Base-by-base conservation (phyloP, 2,113 vertebrate species). In the Caloenas nicobarica region DNA sequence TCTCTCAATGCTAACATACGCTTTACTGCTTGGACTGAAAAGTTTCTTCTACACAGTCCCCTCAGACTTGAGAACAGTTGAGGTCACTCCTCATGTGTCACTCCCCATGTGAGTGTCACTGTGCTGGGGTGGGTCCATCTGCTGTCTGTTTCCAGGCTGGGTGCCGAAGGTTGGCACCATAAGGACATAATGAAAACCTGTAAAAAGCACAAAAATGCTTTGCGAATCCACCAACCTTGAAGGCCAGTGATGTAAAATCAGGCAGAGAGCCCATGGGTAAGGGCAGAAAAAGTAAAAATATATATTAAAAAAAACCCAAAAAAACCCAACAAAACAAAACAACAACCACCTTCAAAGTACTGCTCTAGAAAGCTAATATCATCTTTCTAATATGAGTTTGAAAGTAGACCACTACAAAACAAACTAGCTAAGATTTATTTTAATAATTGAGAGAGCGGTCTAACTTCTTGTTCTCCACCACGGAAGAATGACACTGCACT, bases 1-100 rank as follows among this genome's bases (percentile, higher is more conserved):
- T 23, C 5, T 60, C 18, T 66, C 48, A 42, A 1, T 51, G 46
- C 28, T 68, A 73, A 44, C 0, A 0, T 10, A 19, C 7, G 13
- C 10, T 85, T 70, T 78, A 22, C 23, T 62, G 6, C 28, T 38
- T 51, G 33, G 36, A 25, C 2, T 26, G 16, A 78, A 86, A 40
- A 54, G 77, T 36, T 89, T 62, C 33, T 25, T 7, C 33, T 28
- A 36, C 26, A 38, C 19, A n/a, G 19, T 34, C 36, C n/a, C 22
- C n/a, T 70, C 71, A 48, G 25, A 36, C 23, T 69, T 17, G 24
- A 36, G 28, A 48, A 40, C 15, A 36, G 29, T 36, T 25, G 36
- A 0, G 31, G 60, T 33, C 58, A 38, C 2, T 2, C 48, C 18
- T 16, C 16, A 12, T 7, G 21, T n/a, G 60, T 33, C 58, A 38